These are phyloP conservation scores for Aphidoletes aphidimyza DNA, from an alignment of 2,888 invertebrate genomes.

Conservation along the genomic window DNA sequence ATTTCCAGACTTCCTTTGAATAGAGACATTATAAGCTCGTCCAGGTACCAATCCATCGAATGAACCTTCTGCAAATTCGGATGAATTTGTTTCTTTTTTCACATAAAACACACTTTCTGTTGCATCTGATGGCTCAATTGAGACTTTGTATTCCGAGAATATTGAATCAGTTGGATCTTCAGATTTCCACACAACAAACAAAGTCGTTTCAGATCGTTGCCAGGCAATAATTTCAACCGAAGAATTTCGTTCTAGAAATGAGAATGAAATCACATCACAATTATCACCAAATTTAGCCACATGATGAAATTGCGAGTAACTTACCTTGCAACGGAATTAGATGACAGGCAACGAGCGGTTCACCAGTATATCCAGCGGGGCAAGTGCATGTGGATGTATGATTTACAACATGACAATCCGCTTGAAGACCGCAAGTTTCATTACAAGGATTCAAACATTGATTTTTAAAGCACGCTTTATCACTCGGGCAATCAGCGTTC, in stretches of 20 bases:
- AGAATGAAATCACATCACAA: too few relatives aligned
- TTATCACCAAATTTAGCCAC: too few relatives aligned
- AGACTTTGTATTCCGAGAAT: slow-evolving; percentile 92
- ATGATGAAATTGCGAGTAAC: slow-evolving; percentile 63
- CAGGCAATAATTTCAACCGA: slow-evolving; percentile 96
- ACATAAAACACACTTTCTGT: slow-evolving; percentile 90
- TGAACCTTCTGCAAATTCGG: slow-evolving; percentile 95
- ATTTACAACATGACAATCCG: slow-evolving; percentile 82
- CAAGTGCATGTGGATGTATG: slow-evolving; percentile 75
- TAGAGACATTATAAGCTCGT: slow-evolving; percentile 92
- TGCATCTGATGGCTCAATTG: slow-evolving; percentile 90
- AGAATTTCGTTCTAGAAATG: slow-evolving; percentile 85
- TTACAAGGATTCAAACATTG: slow-evolving; percentile 89
- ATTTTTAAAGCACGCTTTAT: slow-evolving; percentile 80
- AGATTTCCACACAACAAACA: slow-evolving; percentile 94
- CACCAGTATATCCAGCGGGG: slow-evolving; percentile 75
- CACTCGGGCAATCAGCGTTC: slow-evolving; percentile 80
- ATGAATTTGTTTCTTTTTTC: slow-evolving; percentile 93
- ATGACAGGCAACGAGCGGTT: slow-evolving; percentile 74
- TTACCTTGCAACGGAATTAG: not conserved
- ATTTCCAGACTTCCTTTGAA: slow-evolving; percentile 93
- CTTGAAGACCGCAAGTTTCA: slow-evolving; percentile 77
- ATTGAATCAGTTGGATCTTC: slow-evolving; percentile 91
- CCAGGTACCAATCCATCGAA: slow-evolving; percentile 91
- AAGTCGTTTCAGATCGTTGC: slow-evolving; percentile 94